phyloP scores from a whole-genome alignment of 2,113 vertebrate species.

The Syngnathus scovelli region DNA sequence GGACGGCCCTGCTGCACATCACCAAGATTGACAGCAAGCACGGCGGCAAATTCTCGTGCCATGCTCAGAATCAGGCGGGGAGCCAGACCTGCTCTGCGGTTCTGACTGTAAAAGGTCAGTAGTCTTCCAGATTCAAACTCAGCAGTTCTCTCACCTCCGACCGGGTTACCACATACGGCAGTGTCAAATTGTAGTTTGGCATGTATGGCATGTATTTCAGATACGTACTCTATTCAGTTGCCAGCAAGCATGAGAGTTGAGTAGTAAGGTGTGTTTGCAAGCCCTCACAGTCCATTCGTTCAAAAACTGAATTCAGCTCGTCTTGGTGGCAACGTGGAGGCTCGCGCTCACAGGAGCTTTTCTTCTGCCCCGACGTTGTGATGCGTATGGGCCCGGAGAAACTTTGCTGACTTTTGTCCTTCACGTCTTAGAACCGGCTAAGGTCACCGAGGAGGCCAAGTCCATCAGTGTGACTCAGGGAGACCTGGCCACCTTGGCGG shows the following conservation, averaged over 20 bases:
- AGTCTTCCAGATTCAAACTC: neutral
- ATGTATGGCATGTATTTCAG: no score
- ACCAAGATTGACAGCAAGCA: slow-evolving; percentile 81
- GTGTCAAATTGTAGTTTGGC: no score
- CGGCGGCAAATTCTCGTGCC: slow-evolving; percentile 89
- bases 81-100: slow-evolving; percentile 88
- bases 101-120: slow-evolving; percentile 94
- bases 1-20: slow-evolving; percentile 80
- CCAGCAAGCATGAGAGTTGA: neutral
- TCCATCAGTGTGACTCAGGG: slow-evolving; percentile 95
- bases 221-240: no score
- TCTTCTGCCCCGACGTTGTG: neutral
- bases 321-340: neutral
- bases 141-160: neutral
- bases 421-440: slow-evolving; percentile 84
- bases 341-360: no score
- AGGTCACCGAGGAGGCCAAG: slow-evolving; percentile 83
- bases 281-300: neutral
- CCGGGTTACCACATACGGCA: neutral
- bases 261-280: neutral
- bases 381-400: neutral
- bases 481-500: slow-evolving; percentile 90
- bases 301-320: neutral
- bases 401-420: slow-evolving; percentile 41
- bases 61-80: slow-evolving; percentile 95